These are phyloP conservation scores for Amphiprion percula DNA, from an alignment of 2,113 vertebrate genomes.

Conservation along the genomic window DNA sequence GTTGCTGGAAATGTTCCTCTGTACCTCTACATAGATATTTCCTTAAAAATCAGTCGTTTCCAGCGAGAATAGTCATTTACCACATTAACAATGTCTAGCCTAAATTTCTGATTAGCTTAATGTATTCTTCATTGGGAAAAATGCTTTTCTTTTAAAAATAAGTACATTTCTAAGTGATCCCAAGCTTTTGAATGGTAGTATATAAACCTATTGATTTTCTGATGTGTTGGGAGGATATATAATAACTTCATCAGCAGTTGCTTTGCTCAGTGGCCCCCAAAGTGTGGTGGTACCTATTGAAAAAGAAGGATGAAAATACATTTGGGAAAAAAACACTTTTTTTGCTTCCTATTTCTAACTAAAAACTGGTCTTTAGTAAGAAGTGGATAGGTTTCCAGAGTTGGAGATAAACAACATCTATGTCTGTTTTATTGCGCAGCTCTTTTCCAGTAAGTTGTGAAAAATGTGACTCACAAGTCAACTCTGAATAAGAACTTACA, in stretches of 20 bases:
- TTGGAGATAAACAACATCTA: constrained; percentile 35
- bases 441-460: constrained; percentile 62
- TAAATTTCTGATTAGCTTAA: too few relatives aligned
- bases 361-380: neutral
- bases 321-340: neutral
- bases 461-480: constrained; percentile 68
- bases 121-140: too few relatives aligned
- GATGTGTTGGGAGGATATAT: neutral
- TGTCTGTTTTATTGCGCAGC: constrained; percentile 40
- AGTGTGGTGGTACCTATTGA: neutral
- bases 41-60: too few relatives aligned
- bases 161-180: too few relatives aligned
- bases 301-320: neutral
- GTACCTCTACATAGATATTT: too few relatives aligned
- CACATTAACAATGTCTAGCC: too few relatives aligned
- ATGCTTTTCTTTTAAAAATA: too few relatives aligned
- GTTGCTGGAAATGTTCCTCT: too few relatives aligned
- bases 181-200: too few relatives aligned
- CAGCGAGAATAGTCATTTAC: too few relatives aligned
- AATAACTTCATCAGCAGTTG: neutral
- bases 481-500: neutral
- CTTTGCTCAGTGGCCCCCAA: neutral
- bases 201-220: too few relatives aligned
- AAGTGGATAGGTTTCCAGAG: neutral
- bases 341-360: neutral